A percentile compares a stretch with the other conserved stretches of the same genome.
phyloP scores from a whole-genome alignment of 2,113 vertebrate species.

The Panurus biarmicus region DNA sequence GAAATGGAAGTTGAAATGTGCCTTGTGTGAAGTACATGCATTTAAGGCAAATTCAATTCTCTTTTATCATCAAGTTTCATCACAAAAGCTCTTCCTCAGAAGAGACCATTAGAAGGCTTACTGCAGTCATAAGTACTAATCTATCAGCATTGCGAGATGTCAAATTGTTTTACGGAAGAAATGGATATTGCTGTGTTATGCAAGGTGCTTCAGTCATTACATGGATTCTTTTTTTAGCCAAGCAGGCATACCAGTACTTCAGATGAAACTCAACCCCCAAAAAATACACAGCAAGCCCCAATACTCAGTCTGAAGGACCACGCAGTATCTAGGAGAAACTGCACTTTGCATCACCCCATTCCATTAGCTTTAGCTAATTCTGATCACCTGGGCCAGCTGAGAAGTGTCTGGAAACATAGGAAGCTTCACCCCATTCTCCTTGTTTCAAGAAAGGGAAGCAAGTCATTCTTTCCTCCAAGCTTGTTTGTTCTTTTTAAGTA shows the following conservation, averaged over 20 bases:
- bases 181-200: neutral
- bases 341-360: neutral
- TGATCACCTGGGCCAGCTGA: neutral
- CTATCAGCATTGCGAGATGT: neutral
- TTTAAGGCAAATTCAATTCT: neutral
- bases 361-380: neutral
- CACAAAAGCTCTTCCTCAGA: neutral
- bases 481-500: neutral
- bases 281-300: neutral
- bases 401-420: neutral
- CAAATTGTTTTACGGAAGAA: neutral
- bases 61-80: neutral
- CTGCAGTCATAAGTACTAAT: neutral
- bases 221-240: neutral
- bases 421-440: neutral
- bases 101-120: neutral
- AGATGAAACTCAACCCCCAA: neutral
- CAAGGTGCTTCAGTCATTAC: neutral
- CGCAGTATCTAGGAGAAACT: accelerated
- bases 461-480: neutral
- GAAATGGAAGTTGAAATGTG: neutral
- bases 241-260: neutral
- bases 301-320: neutral
- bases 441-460: neutral
- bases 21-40: neutral